Evolutionary conservation across 2,888 invertebrate genomes (phyloP), one percentile per base, ranked within the genome.

Genomic region (Drosophila neonasuta): DNA sequence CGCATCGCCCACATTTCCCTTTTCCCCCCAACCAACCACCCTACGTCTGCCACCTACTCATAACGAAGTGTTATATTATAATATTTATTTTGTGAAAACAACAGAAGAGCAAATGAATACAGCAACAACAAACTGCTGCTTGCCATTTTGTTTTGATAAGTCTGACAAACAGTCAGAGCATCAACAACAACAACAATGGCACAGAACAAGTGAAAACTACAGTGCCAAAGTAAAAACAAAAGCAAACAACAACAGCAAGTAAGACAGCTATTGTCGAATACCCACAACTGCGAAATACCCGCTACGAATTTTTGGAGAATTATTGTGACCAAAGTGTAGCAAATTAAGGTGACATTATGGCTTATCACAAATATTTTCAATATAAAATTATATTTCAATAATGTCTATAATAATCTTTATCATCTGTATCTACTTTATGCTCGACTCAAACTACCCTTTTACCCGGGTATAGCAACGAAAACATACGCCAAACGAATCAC

Each of bases 61-160:
- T 63, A 68, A 56, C 58, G 39, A 63, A 63, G 50, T 58, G 58
- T 59, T 59, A 42, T 52, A 44, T 60, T 60, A 60, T 52, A 24
- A 57, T 57, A 60, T 61, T 55, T 55, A 61, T 61, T 41, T 52
- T 57, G 52, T 45, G 32, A 48, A 61, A 48, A 61, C 49, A 76
- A 68, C 65, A 85, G 68, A 58, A 74, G 54, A 59, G 73, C 68
- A 68, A 75, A 71, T 68, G 64, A 73, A 74, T 76, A 74, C 69
- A 69, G 56, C 24, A 24, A 62, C 55, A 59, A 36, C 34, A 58
- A 45, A 51, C 45, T 44, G 20, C 56, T 68, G 64, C 71, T 72
- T 75, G 72, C 71, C 77, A 86, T 75, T 77, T 86, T 86, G 81
- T 86, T 86, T 83, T 86, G 84, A 83, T 79, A 83, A 84, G 73